Evolutionary conservation across 2,797 vertebrate genomes (phyloP).

Genomic region (Nannoperca australis): DNA sequence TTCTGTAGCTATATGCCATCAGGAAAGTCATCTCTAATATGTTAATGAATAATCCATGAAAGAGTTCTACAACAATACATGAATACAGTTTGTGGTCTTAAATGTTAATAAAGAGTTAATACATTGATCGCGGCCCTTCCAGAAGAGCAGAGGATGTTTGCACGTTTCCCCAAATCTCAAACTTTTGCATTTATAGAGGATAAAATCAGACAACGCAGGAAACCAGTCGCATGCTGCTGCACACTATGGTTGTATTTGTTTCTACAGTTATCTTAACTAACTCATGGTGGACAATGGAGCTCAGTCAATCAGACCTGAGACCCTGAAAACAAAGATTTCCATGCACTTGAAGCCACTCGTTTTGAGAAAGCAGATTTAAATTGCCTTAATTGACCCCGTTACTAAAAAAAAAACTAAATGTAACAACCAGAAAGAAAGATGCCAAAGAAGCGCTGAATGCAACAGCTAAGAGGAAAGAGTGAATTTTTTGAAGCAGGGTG

Average conservation of each 20-base stretch:
- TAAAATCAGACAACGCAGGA: neutral
- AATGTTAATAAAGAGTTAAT: neutral
- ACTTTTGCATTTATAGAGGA: neutral
- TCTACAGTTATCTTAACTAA: neutral
- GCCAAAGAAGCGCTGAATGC: neutral
- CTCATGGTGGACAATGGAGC: neutral
- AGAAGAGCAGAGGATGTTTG: neutral
- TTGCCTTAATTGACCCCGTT: neutral
- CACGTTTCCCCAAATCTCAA: neutral
- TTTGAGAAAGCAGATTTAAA: neutral
- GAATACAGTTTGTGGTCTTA: neutral
- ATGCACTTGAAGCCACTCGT: neutral
- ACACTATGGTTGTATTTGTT: neutral
- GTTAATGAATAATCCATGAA: neutral
- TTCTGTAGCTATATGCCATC: neutral
- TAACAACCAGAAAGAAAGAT: neutral
- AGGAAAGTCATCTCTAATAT: neutral
- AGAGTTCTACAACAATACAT: neutral
- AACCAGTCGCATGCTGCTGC: neutral
- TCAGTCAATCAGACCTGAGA: neutral
- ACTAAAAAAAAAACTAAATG: neutral
- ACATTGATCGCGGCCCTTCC: neutral
- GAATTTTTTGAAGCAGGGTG: neutral
- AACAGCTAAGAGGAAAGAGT: neutral
- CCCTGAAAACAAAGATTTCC: neutral